phyloP scores from a whole-genome alignment of 2,888 invertebrate species.

The Eucera pruinosa region DNA sequence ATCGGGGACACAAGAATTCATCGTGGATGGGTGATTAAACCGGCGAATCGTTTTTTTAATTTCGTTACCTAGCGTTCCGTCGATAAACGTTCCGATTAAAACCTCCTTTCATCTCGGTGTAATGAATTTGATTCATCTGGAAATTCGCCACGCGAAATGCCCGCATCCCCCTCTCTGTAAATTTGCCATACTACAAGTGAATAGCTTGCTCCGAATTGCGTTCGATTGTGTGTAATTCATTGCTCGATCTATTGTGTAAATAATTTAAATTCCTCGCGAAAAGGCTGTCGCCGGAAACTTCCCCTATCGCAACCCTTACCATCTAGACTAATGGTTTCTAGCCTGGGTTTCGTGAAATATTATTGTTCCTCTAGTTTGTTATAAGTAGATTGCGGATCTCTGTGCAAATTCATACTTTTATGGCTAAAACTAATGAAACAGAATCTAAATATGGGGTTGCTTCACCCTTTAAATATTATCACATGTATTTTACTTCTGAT shows the following conservation, averaged over 20 bases:
- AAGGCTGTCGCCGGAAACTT: background rate
- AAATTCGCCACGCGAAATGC: background rate
- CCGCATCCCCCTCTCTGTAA: background rate
- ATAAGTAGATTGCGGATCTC: no score
- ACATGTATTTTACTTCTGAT: no score
- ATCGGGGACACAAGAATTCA: background rate
- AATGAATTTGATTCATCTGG: constrained; percentile 20
- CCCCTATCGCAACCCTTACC: no score
- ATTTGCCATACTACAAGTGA: background rate
- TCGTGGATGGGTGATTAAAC: constrained; percentile 8
- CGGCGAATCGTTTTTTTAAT: constrained; percentile 23
- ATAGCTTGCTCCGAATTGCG: constrained; percentile 2
- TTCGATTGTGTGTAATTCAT: background rate
- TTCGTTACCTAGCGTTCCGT: background rate
- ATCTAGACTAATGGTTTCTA: no score
- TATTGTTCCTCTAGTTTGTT: no score
- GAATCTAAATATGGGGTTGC: no score
- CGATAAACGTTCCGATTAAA: constrained; percentile 19
- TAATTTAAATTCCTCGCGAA: background rate
- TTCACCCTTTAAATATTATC: no score
- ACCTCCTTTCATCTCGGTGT: constrained; percentile 4
- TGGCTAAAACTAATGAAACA: no score
- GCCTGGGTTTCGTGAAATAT: no score
- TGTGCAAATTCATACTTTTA: no score
- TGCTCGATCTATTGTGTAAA: background rate